phyloP scores from a whole-genome alignment of 1,140 invertebrate species.

The Solenopsis fugax region DNA sequence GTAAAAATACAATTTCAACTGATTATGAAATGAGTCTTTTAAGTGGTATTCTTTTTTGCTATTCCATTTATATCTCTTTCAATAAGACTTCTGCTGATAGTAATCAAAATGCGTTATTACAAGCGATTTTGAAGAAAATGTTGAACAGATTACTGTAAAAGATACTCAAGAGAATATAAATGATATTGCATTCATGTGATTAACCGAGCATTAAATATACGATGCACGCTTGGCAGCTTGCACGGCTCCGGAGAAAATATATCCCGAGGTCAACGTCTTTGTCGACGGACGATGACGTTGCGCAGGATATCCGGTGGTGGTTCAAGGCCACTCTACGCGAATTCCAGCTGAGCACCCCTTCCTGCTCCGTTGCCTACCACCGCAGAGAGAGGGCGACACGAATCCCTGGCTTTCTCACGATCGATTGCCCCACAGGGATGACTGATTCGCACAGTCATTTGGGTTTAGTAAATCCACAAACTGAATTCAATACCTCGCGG shows the following conservation, averaged over 20 bases:
- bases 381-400: constrained; percentile 75
- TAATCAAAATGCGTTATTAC: neutral
- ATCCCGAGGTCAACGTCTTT: constrained; percentile 67
- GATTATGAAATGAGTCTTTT: neutral
- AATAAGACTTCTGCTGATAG: neutral
- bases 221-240: neutral
- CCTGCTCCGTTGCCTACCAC: constrained; percentile 58
- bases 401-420: constrained; percentile 48
- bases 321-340: constrained; percentile 71
- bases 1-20: neutral
- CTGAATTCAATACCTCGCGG: neutral
- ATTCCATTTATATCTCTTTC: neutral
- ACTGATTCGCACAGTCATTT: constrained; percentile 22
- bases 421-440: constrained; percentile 54
- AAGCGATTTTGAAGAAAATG: neutral
- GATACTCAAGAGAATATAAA: neutral
- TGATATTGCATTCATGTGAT: neutral
- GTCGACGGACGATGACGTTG: constrained; percentile 72
- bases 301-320: constrained; percentile 54
- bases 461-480: neutral
- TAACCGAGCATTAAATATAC: neutral
- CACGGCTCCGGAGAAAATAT: constrained; percentile 19
- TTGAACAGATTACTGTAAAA: neutral
- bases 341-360: constrained; percentile 70
- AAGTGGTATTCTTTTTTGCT: neutral